phyloP scores from a whole-genome alignment of 2,888 invertebrate species.

The Brachyopa scutellaris region DNA sequence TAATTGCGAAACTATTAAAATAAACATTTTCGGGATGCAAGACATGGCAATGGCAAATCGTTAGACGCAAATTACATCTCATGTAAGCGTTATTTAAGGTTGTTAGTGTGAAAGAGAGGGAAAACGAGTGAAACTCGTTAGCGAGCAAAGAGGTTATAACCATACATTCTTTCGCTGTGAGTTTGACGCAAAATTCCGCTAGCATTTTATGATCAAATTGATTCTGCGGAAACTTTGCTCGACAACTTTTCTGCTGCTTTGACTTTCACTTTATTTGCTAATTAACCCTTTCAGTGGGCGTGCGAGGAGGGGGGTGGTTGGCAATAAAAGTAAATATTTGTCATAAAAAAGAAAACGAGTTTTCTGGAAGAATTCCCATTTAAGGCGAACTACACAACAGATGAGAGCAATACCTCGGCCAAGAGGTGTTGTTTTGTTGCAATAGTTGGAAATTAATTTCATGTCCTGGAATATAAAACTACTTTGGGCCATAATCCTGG shows the following conservation, averaged over 20 bases:
- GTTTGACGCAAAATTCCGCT: constrained; percentile 51
- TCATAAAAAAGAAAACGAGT: constrained; percentile 8
- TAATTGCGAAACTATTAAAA: constrained; percentile 73
- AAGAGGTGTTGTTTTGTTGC: constrained; percentile 33
- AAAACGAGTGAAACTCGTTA: constrained; percentile 46
- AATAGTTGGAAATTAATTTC: constrained; percentile 53
- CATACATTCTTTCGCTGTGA: constrained; percentile 55
- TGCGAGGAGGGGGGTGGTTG: background rate
- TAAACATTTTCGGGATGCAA: constrained; percentile 66
- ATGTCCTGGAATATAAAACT: constrained; percentile 40
- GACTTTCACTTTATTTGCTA: constrained; percentile 56
- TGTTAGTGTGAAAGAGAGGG: background rate
- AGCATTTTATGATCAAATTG: constrained; percentile 63
- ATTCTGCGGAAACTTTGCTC: constrained; percentile 45
- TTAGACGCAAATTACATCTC: constrained; percentile 70
- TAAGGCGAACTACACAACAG: too few relatives aligned
- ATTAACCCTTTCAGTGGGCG: constrained; percentile 45
- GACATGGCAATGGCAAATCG: constrained; percentile 45
- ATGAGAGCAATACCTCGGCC: background rate
- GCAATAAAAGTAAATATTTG: constrained; percentile 53
- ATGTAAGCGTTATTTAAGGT: constrained; percentile 52
- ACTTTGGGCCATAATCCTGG: constrained; percentile 11
- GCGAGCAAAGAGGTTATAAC: constrained; percentile 25
- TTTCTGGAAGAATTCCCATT: background rate
- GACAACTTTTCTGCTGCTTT: constrained; percentile 43